Evolutionary conservation across 2,113 vertebrate species (phyloP).

Genomic region (Piliocolobus tephrosceles): DNA sequence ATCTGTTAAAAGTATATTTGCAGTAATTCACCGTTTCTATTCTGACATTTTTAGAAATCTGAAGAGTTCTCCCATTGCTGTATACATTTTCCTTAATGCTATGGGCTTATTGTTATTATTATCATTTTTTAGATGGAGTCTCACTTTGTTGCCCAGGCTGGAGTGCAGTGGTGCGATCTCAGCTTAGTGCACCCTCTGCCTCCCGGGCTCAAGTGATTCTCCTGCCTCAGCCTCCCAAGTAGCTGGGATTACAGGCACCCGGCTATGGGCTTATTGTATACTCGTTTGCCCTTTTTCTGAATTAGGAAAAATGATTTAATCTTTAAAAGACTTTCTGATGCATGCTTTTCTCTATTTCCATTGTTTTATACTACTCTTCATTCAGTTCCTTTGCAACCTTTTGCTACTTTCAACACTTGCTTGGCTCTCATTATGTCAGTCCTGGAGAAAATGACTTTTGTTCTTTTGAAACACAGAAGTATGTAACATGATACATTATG

Average conservation of each 20-base stretch:
- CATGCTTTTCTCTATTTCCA: background rate
- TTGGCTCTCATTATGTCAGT: background rate
- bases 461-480: conserved; percentile 33
- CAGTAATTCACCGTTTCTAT: background rate
- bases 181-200: too few species aligned
- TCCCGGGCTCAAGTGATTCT: too few species aligned
- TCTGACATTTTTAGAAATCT: background rate
- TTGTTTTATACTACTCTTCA: conserved; percentile 13
- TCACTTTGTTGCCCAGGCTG: too few species aligned
- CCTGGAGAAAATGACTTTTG: conserved; percentile 30
- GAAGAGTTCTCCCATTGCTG: background rate
- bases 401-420: conserved; percentile 8
- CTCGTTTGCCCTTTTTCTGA: background rate
- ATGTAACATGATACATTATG: background rate
- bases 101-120: background rate
- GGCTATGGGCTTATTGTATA: too few species aligned
- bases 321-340: background rate
- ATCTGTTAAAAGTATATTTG: conserved; percentile 19
- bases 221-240: too few species aligned
- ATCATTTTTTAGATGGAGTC: too few species aligned
- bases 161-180: too few species aligned
- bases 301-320: background rate
- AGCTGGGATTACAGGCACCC: too few species aligned
- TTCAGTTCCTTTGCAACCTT: conserved; percentile 2
- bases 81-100: background rate